Evolutionary conservation across 1,140 invertebrate genomes (phyloP), one percentile per base, ranked within the genome.

Genomic region (Condylostylus longicornis): DNA sequence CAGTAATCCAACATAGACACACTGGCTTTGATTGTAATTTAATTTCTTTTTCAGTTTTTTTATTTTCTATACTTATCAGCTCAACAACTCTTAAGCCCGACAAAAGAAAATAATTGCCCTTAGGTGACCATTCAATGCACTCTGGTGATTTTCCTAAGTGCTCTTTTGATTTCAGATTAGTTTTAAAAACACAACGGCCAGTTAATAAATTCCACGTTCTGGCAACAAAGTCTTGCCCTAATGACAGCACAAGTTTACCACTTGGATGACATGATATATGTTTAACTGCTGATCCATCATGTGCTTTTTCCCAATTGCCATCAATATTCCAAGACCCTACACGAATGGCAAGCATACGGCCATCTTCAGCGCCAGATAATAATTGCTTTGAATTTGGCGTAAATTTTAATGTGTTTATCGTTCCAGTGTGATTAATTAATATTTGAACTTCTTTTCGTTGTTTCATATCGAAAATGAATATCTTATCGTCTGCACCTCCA

Each of bases 131-230:
- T 38, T 62, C 68, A 38, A 55, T 72, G 48, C 58, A 72, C 42
- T 57, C 68, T 46, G 53, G 73, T 49, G 60, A 51, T 48, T 50
- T 63, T 59, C 51, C 70, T 53, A 48, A 66, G 46, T 54, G 65
- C 59, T 62, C 71, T 51, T 75, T 77, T 31, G 67, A 74, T 14
- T 69, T 65, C 17, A 95, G 61, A 59, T 95, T 93, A 3, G 79
- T 88, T 2, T 81, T 77, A 58, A 84, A 96, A 3, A 88, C 56
- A 5, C 58, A 43, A 45, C 85, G 69, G 1, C 89, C 90, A 64
- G 89, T 93, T 0, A 96, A 66, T 39, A 96, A 64, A 67, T 97
- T 93, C 91, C 91, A 97, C 2, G 88, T 93, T 47, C 79, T 67
- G 14, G 96, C 61, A 3, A 79, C 79, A 39, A 74, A 75, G 61